phyloP scores from a whole-genome alignment of 2,888 invertebrate species.

The Rotaria macrura region DNA sequence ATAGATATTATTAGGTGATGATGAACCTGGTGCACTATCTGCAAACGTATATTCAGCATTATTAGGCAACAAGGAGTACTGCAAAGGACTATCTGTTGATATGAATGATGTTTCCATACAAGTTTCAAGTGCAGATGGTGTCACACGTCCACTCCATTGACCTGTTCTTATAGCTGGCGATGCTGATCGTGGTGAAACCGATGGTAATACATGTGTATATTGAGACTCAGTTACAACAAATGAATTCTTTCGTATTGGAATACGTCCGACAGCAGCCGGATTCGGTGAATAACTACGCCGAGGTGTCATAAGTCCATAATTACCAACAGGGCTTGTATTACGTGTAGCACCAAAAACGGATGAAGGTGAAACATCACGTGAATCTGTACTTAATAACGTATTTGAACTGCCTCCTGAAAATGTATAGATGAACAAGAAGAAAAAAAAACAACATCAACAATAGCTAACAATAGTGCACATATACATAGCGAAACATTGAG shows the following conservation, averaged over 20 bases:
- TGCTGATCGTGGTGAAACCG: constrained; percentile 8
- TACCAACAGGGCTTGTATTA: neutral
- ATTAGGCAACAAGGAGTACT: neutral
- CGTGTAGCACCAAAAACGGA: neutral
- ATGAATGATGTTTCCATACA: constrained; percentile 5
- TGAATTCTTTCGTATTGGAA: constrained; percentile 2
- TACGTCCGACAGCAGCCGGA: neutral
- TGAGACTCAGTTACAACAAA: neutral
- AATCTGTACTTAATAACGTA: constrained; percentile 2
- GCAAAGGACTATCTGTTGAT: neutral
- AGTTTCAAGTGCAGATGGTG: constrained; percentile 13
- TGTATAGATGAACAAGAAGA: neutral
- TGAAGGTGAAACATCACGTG: constrained; percentile 5
- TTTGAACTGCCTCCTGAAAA: constrained; percentile 19
- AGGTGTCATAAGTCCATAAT: neutral
- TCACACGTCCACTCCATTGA: constrained; percentile 4
- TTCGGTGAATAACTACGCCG: neutral
- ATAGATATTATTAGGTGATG: neutral
- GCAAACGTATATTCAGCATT: neutral
- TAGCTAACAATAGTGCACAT: neutral
- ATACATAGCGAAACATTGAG: neutral
- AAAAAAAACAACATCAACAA: no score
- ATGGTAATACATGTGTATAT: constrained; percentile 12
- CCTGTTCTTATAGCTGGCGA: neutral
- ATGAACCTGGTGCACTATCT: neutral